Conservation (phyloP, 2,797 vertebrate genomes). For the Gadopsis bispinosus region DNA sequence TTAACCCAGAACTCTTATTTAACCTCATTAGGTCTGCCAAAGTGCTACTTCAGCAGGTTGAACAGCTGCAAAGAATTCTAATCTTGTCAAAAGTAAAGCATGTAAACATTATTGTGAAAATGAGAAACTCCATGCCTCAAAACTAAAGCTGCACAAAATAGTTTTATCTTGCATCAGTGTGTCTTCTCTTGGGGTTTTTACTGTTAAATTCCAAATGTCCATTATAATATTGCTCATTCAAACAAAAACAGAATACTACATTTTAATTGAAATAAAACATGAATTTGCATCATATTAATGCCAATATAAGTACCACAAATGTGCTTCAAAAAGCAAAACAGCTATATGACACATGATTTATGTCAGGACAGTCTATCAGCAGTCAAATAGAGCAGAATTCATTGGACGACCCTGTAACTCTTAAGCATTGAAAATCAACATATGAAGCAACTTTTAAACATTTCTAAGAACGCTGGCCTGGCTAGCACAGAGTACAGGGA, state of each 20-base stretch:
- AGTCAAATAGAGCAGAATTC: not conserved
- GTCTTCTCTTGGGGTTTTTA: not conserved
- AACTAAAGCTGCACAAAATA: not conserved
- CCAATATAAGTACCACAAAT: not conserved
- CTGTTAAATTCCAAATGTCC: not conserved
- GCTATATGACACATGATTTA: not conserved
- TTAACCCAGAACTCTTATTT: constrained; percentile 36
- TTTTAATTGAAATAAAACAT: not conserved
- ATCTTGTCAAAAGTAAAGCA: constrained; percentile 7
- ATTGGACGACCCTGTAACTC: not conserved
- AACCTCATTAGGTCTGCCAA: constrained; percentile 21
- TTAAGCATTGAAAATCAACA: constrained; percentile 37
- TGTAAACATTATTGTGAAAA: not conserved
- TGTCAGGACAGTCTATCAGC: not conserved
- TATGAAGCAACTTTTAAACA: constrained; percentile 34
- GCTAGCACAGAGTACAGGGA: constrained; percentile 16
- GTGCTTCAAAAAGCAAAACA: not conserved
- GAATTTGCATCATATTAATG: not conserved
- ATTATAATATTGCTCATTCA: not conserved
- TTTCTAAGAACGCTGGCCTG: constrained; percentile 47
- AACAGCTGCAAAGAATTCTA: constrained; percentile 1
- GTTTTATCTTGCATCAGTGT: not conserved
- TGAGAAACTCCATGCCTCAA: not conserved
- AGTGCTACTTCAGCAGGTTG: constrained; percentile 30
- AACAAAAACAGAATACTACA: not conserved